A percentile compares a stretch with the other conserved stretches of the same genome.
phyloP scores from a whole-genome alignment of 2,797 vertebrate genomes.

The Danio tinwini region DNA sequence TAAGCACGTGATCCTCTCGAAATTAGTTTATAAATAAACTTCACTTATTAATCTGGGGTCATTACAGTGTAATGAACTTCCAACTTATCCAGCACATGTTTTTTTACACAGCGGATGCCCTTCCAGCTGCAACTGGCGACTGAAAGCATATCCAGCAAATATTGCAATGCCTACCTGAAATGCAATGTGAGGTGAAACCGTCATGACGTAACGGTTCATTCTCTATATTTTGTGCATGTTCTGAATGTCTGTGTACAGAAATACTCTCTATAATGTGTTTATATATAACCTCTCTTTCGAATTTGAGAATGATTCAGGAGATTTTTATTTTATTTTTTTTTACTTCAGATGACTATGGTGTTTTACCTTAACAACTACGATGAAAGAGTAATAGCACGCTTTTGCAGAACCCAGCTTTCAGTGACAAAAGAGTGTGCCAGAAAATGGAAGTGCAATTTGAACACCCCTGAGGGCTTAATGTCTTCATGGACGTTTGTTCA shows the following conservation, averaged over 20 bases:
- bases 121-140: too few species aligned
- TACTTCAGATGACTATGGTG: background rate
- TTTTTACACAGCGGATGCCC: too few species aligned
- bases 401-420: slow-evolving; percentile 14
- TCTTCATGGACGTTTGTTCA: background rate
- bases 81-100: too few species aligned
- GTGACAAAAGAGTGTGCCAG: background rate
- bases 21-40: too few species aligned
- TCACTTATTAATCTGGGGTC: too few species aligned
- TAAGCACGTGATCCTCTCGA: too few species aligned
- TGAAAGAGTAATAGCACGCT: slow-evolving; percentile 15
- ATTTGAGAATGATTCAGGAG: background rate
- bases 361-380: background rate
- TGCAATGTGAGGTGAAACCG: too few species aligned
- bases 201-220: too few species aligned
- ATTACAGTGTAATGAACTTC: too few species aligned
- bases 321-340: background rate
- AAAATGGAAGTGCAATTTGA: background rate
- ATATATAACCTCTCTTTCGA: background rate
- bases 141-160: too few species aligned
- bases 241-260: background rate
- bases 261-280: background rate
- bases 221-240: background rate
- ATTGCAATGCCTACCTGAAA: too few species aligned
- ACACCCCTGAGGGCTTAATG: background rate